Percentiles rank a stretch among this genome's conserved stretches.
Conservation (phyloP, 2,113 vertebrate species). For the Chaetura pelagica region DNA sequence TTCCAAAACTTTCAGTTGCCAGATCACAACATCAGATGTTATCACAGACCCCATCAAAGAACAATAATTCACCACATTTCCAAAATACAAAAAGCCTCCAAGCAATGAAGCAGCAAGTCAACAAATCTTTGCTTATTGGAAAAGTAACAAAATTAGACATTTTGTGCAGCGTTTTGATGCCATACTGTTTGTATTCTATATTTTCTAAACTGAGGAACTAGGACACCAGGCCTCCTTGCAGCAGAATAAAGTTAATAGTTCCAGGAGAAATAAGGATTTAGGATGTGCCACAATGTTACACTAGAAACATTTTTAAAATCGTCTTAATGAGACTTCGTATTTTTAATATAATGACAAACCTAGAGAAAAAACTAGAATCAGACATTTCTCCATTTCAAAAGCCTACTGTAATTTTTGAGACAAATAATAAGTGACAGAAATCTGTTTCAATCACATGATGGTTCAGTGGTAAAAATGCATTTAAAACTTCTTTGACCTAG, state of each 20-base stretch:
- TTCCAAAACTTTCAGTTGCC: conserved; percentile 5
- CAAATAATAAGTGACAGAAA: not conserved
- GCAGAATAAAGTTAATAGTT: not conserved
- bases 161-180: not conserved
- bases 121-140: conserved; percentile 4
- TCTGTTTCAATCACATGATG: not conserved
- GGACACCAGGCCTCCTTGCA: not conserved
- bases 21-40: not conserved
- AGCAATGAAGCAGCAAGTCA: not conserved
- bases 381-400: not conserved
- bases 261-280: not conserved
- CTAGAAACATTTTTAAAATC: not conserved
- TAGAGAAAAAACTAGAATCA: not conserved
- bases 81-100: not conserved
- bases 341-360: not conserved
- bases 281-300: not conserved
- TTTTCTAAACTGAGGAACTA: not conserved
- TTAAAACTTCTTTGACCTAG: not conserved
- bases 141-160: not conserved
- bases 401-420: not conserved
- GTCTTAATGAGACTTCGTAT: not conserved
- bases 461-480: not conserved
- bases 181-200: not conserved
- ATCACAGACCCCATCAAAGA: not conserved
- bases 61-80: conserved; percentile 23